phyloP scores from a whole-genome alignment of 2,113 vertebrate species.

The Hippocampus mohnikei region DNA sequence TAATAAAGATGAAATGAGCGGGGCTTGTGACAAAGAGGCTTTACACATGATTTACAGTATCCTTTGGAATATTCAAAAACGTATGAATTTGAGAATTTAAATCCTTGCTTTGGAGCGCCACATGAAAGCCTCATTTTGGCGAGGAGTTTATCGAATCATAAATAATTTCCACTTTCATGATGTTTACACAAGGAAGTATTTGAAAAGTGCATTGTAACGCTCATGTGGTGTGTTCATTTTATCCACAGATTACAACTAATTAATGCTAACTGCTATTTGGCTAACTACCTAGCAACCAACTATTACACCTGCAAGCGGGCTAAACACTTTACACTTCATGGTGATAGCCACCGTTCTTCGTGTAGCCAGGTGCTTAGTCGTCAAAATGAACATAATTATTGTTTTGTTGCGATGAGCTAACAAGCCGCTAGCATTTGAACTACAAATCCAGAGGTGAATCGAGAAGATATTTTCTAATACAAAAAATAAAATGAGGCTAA shows the following conservation, averaged over 20 bases:
- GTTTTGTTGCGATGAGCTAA: not conserved
- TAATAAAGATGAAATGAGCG: constrained; percentile 40
- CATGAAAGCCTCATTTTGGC: constrained; percentile 20
- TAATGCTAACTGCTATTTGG: not conserved
- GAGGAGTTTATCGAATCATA: constrained; percentile 34
- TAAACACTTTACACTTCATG: too few relatives aligned
- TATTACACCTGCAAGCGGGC: not conserved
- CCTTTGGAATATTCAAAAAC: constrained; percentile 23
- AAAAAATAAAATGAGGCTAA: constrained; percentile 28
- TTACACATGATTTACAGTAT: constrained; percentile 17
- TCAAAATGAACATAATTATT: not conserved
- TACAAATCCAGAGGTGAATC: not conserved
- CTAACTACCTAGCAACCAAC: not conserved
- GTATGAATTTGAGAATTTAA: constrained; percentile 22
- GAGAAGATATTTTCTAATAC: not conserved
- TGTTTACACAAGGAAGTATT: constrained; percentile 16
- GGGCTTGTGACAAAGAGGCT: constrained; percentile 24
- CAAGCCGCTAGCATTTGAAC: not conserved
- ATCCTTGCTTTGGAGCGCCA: constrained; percentile 1
- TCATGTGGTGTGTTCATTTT: not conserved
- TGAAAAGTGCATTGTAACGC: not conserved
- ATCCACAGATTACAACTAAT: not conserved
- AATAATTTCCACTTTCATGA: constrained; percentile 23
- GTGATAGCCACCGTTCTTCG: not conserved
- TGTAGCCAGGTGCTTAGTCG: not conserved